Conservation (phyloP, 2,113 vertebrate species). For the Typhlomys cinereus region DNA sequence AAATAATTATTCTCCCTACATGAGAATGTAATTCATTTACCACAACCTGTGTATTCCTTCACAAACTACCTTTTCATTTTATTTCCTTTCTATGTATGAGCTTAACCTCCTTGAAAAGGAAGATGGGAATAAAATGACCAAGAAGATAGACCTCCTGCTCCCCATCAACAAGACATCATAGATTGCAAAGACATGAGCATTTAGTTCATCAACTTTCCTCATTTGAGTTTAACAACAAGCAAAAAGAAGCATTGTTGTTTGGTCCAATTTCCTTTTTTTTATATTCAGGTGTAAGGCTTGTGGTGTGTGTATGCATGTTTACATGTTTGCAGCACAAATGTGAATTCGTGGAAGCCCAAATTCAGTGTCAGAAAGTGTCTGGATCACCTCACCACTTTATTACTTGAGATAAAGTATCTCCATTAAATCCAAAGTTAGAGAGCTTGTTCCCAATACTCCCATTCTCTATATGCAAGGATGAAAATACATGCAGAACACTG, state of each 20-base stretch:
- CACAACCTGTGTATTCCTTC: constrained; percentile 26
- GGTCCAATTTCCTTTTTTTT: not conserved
- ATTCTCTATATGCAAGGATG: no score
- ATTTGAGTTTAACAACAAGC: not conserved
- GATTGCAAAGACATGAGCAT: not conserved
- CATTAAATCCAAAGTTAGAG: no score
- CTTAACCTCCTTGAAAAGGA: constrained; percentile 25
- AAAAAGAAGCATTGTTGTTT: not conserved
- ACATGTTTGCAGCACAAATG: no score
- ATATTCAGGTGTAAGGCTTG: no score
- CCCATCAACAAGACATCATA: fast-evolving
- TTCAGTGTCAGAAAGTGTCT: no score
- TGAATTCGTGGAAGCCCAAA: no score
- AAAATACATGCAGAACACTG: no score
- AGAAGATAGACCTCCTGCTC: not conserved
- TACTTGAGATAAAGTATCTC: no score
- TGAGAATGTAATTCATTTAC: constrained; percentile 66
- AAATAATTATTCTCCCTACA: constrained; percentile 67
- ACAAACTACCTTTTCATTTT: constrained; percentile 37
- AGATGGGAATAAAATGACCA: not conserved
- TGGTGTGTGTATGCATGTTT: no score
- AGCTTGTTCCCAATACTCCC: no score
- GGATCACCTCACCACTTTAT: no score
- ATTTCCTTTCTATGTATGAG: constrained; percentile 20
- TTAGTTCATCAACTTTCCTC: not conserved